Percentiles rank a stretch among this genome's conserved stretches.
phyloP scores from a whole-genome alignment of 2,797 vertebrate genomes.

The Sylvia borin region DNA sequence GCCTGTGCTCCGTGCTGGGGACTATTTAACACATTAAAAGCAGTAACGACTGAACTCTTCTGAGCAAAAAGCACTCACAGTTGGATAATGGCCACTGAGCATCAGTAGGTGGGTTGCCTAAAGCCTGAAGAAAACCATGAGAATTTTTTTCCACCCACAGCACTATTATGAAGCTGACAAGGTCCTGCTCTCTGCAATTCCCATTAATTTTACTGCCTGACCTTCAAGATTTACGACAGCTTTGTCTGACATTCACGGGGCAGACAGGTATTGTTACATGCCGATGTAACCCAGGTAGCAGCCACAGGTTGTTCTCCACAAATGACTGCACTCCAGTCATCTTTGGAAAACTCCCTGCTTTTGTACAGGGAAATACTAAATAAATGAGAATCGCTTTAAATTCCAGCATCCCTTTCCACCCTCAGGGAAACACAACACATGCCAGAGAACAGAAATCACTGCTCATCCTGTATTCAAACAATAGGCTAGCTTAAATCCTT shows the following conservation, averaged over 20 bases:
- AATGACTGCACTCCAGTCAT: slow-evolving; percentile 24
- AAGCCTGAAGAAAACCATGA: slow-evolving; percentile 24
- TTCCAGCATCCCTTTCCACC: slow-evolving; percentile 69
- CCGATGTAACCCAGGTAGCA: slow-evolving; percentile 2
- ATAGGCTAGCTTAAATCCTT: slow-evolving; percentile 18
- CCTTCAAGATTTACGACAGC: slow-evolving; percentile 60
- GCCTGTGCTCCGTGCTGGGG: not conserved
- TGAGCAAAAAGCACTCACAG: slow-evolving; percentile 15
- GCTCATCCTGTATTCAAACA: not conserved
- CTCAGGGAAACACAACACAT: slow-evolving; percentile 57
- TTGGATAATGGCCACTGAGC: slow-evolving; percentile 43
- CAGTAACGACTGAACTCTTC: not conserved
- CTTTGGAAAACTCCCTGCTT: slow-evolving; percentile 49
- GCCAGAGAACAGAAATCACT: slow-evolving; percentile 52
- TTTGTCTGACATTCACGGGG: slow-evolving; percentile 45
- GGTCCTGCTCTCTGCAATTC: slow-evolving; percentile 45
- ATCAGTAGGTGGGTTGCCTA: not conserved
- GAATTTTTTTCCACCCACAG: slow-evolving; percentile 39
- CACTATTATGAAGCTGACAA: slow-evolving; percentile 48
- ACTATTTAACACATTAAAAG: slow-evolving; percentile 12
- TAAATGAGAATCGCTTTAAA: slow-evolving; percentile 49
- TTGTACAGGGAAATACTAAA: slow-evolving; percentile 60
- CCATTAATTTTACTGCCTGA: slow-evolving; percentile 63
- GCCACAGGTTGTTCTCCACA: slow-evolving; percentile 21
- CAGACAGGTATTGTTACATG: slow-evolving; percentile 64